These are phyloP conservation scores for Adelges cooleyi DNA, from an alignment of 1,140 invertebrate species.

Conservation along the genomic window DNA sequence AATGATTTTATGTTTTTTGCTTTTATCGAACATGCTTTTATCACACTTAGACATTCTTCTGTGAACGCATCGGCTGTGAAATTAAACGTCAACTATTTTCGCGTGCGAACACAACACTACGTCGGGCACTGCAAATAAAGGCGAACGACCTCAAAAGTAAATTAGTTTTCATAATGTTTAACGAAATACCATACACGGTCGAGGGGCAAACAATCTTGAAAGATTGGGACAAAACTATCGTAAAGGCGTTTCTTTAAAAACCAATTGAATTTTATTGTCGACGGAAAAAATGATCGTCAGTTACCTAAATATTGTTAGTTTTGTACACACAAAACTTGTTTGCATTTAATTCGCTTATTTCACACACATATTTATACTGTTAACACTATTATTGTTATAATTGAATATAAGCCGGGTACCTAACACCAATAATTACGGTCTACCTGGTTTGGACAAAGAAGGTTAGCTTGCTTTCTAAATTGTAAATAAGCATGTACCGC, in stretches of 20 bases:
- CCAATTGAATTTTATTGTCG: conserved; percentile 4
- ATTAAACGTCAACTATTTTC: conserved; percentile 22
- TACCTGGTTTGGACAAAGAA: too few species aligned
- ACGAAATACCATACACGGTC: background rate
- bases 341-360: too few species aligned
- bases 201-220: too few species aligned
- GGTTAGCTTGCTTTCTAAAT: too few species aligned
- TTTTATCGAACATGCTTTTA: conserved; percentile 1
- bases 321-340: too few species aligned
- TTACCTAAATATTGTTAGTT: too few species aligned
- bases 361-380: too few species aligned
- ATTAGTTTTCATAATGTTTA: conserved; percentile 6
- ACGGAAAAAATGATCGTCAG: background rate
- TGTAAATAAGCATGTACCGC: too few species aligned
- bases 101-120: background rate
- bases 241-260: background rate
- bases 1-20: background rate
- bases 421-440: too few species aligned
- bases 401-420: too few species aligned
- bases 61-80: conserved; percentile 23
- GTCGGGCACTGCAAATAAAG: too few species aligned
- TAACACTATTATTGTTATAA: too few species aligned
- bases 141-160: conserved; percentile 21
- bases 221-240: conserved; percentile 1
- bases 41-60: background rate